phyloP scores from a whole-genome alignment of 1,140 invertebrate species.

The Cherax quadricarinatus region DNA sequence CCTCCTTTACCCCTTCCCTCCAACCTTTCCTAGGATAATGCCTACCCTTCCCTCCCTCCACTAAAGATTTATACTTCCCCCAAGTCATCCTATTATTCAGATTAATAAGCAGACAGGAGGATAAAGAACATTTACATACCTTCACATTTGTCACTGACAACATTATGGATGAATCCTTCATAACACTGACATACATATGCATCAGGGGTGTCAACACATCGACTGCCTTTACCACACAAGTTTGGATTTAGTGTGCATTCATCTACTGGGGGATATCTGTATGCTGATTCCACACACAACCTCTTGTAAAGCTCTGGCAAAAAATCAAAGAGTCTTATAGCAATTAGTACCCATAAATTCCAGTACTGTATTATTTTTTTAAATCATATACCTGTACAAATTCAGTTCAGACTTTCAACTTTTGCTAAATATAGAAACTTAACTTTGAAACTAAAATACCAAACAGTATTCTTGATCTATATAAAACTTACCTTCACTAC shows the following conservation, averaged over 20 bases:
- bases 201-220: conserved; percentile 83
- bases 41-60: too few relatives aligned
- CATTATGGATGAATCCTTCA: conserved; percentile 79
- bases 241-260: conserved; percentile 85
- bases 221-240: conserved; percentile 87
- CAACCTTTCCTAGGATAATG: too few relatives aligned
- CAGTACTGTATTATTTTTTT: too few relatives aligned
- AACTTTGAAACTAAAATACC: not conserved
- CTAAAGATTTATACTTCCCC: too few relatives aligned
- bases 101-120: not conserved
- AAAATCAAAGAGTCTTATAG: conserved; percentile 18
- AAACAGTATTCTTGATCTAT: not conserved
- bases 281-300: conserved; percentile 75
- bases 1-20: too few relatives aligned
- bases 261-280: conserved; percentile 79
- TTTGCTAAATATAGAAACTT: too few relatives aligned
- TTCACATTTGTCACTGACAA: conserved; percentile 77
- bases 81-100: too few relatives aligned
- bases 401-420: too few relatives aligned
- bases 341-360: not conserved
- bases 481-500: conserved; percentile 81
- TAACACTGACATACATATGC: conserved; percentile 85
- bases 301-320: conserved; percentile 77
- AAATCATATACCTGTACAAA: too few relatives aligned
- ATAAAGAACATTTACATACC: conserved; percentile 71